Base-by-base conservation (phyloP, 2,797 vertebrate genomes). In the Cyclopterus lumpus region DNA sequence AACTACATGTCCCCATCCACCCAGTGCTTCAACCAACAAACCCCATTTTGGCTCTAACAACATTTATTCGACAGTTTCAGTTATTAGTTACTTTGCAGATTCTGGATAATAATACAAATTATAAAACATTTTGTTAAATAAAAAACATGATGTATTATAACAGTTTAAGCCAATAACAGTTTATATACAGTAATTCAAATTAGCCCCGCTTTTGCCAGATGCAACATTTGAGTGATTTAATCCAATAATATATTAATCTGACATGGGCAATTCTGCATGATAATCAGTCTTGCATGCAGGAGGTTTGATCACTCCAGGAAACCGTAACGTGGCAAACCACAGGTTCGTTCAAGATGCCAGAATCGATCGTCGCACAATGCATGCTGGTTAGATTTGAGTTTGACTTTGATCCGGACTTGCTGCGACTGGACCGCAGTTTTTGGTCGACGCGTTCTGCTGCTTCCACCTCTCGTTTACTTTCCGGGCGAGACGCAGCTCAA, bases 241-340 rank as follows among this genome's bases (percentile, higher is more conserved):
- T 26, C 22, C 49, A 26, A 15, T 6, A 15, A 6, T 54, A 3
- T 54, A 15, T 15, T 15, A 3, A 26, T 26, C 14, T 12, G 1
- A 14, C 22, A 54, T 5, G 11, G 24, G 51, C 22, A 1, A 14
- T 22, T n/a, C 4, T 24, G 49, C 22, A 53, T 12, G 12, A 53
- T 53, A 11, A 53, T 53, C 22, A 53, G 22, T 51, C 48, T n/a
- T n/a, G n/a, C n/a, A n/a, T 22, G n/a, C 46, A 16, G 10, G 18
- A 40, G 4, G 16, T 66, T 83, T 79, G 85, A 51, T 42, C 73
- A 9, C 2, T 58, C 28, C 1, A 1, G 68, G 82, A 67, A 77
- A 16, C 0, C 5, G 28, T 12, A 8, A n/a, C 16, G 26, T 60
- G 28, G 55, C 1, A 5, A n/a, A 16, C 12, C 38, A 32, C 42